These are phyloP conservation scores for Cyanoliseus patagonus DNA, from an alignment of 2,113 vertebrate genomes.

Conservation along the genomic window DNA sequence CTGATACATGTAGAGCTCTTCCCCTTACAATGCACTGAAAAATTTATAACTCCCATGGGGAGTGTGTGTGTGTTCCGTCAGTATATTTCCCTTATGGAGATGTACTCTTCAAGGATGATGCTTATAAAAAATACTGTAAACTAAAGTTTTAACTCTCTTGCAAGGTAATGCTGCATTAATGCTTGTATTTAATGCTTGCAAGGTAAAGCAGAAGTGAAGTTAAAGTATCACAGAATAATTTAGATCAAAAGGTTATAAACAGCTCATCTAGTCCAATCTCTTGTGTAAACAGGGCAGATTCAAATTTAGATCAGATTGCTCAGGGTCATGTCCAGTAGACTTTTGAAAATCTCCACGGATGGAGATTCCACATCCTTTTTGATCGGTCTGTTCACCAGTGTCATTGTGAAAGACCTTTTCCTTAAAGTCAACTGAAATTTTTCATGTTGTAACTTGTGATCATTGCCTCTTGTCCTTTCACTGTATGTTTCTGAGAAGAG, in stretches of 20 bases:
- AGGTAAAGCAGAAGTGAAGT: not conserved
- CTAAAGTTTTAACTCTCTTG: not conserved
- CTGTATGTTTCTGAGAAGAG: not conserved
- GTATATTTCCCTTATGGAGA: not conserved
- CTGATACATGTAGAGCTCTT: not conserved
- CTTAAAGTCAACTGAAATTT: not conserved
- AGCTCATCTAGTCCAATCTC: not conserved
- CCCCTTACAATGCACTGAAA: not conserved
- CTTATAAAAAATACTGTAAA: not conserved
- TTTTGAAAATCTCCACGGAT: not conserved
- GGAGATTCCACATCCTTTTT: not conserved
- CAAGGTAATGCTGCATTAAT: not conserved
- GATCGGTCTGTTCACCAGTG: not conserved
- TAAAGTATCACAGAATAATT: not conserved
- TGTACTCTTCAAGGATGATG: not conserved
- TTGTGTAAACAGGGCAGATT: not conserved
- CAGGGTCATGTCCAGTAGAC: not conserved
- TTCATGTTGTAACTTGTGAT: not conserved
- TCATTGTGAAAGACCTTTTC: not conserved
- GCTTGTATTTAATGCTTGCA: too few species aligned
- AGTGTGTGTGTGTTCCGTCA: not conserved
- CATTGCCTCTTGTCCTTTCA: not conserved
- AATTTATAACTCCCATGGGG: not conserved
- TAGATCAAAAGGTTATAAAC: not conserved
- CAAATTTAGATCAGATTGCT: not conserved